These are phyloP conservation scores for Brachypterus glaber DNA, from an alignment of 2,888 invertebrate species.

Conservation along the genomic window DNA sequence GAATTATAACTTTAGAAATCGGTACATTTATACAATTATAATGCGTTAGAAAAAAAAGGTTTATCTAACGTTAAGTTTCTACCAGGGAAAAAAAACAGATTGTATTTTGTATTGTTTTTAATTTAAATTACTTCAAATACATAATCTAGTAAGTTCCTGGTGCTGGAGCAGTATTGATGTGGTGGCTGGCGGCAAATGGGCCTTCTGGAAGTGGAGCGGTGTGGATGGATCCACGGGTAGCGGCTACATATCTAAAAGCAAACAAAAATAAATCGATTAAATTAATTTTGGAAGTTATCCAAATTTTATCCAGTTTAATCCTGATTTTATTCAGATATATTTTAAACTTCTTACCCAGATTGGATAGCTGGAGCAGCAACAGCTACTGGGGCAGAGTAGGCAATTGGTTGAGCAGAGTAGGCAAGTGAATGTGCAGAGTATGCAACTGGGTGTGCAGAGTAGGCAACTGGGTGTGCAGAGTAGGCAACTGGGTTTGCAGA, in stretches of 20 bases:
- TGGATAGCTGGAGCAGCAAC: constrained; percentile 30
- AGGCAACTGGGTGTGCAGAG: constrained; percentile 27
- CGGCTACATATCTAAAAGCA: constrained; percentile 42
- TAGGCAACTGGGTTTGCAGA: constrained; percentile 20
- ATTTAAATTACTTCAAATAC: too few relatives aligned
- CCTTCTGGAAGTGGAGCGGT: constrained; percentile 46
- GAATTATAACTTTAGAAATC: too few relatives aligned
- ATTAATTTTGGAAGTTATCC: constrained; percentile 1
- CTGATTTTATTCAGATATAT: background rate
- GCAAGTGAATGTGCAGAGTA: constrained; percentile 18
- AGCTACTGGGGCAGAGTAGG: constrained; percentile 24
- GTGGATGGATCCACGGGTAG: constrained; percentile 47
- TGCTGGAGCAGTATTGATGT: constrained; percentile 47
- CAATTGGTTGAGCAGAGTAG: constrained; percentile 13
- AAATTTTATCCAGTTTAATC: background rate
- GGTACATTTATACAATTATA: too few relatives aligned
- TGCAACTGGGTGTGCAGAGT: constrained; percentile 19
- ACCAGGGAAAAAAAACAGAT: too few relatives aligned
- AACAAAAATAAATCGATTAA: constrained; percentile 3
- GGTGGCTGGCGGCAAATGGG: constrained; percentile 36
- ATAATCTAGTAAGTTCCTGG: constrained; percentile 42
- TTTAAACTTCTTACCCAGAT: constrained; percentile 27
- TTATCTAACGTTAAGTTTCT: too few relatives aligned
- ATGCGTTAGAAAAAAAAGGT: too few relatives aligned
- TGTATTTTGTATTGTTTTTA: too few relatives aligned